phyloP scores from a whole-genome alignment of 1,140 invertebrate species.

The Nilaparvata lugens region DNA sequence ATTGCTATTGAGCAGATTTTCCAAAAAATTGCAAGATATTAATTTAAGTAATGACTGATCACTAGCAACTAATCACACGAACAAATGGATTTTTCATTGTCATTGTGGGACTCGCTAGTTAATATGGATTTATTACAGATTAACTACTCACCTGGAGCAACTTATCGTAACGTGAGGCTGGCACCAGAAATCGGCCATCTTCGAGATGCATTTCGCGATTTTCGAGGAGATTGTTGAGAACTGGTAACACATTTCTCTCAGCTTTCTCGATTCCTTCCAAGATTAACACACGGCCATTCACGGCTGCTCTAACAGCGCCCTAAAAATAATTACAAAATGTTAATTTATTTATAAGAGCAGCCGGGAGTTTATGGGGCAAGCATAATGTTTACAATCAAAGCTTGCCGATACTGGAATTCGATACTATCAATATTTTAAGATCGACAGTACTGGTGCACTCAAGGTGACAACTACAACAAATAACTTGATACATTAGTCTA shows the following conservation, averaged over 20 bases:
- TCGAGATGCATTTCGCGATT: constrained; percentile 98
- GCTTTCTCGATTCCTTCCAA: constrained; percentile 96
- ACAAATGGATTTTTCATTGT: too few species aligned
- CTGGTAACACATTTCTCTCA: constrained; percentile 91
- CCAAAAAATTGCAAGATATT: too few species aligned
- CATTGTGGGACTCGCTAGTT: too few species aligned
- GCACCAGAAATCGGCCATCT: constrained; percentile 89
- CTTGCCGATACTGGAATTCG: too few species aligned
- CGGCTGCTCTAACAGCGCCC: constrained; percentile 85
- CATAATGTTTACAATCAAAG: neutral
- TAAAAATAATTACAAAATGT: constrained; percentile 29
- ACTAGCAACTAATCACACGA: too few species aligned
- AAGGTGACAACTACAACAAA: too few species aligned
- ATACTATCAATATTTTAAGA: too few species aligned
- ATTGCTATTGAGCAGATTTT: too few species aligned
- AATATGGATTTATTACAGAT: too few species aligned
- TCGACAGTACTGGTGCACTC: too few species aligned
- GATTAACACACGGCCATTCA: constrained; percentile 80
- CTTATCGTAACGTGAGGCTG: constrained; percentile 82
- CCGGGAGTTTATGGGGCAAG: neutral
- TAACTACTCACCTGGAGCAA: constrained; percentile 72
- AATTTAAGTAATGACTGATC: too few species aligned
- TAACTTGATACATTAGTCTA: too few species aligned
- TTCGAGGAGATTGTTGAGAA: constrained; percentile 97
- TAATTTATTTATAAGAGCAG: neutral